Evolutionary conservation across 2,888 invertebrate species (phyloP), one percentile per base, ranked within the genome.

Genomic region (Cosmopolites sordidus): DNA sequence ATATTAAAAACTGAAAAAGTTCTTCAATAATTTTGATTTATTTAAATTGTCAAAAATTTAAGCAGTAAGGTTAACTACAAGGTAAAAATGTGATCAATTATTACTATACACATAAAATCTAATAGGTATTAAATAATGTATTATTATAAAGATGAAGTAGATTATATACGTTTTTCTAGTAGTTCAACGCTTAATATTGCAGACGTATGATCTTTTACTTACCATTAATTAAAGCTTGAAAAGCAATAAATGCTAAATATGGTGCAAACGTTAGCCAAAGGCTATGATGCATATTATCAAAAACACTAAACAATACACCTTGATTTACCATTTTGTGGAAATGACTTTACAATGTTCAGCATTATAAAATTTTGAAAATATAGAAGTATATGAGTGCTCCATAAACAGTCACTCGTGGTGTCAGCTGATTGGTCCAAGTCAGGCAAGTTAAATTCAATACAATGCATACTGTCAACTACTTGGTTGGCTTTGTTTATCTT

Each of bases 161-260:
- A n/a, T n/a, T n/a, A n/a, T n/a, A n/a, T n/a, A n/a, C n/a, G n/a
- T n/a, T n/a, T n/a, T n/a, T n/a, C n/a, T n/a, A n/a, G n/a, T n/a
- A n/a, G n/a, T n/a, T n/a, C n/a, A 22, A 22, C 8, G 8, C 8
- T 22, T 22, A 22, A 22, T 22, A 22, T 22, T 22, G 33, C n/a
- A 33, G 12, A 33, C 33, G n/a, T 33, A 33, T 33, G 33, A 33
- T 33, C 11, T 33, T 12, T 5, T 39, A 75, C 78, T 76, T 72
- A 86, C 86, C 83, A 73, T 86, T 83, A 74, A 84, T 78, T 67
- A 84, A 78, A 71, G 84, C 70, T 78, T 86, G 83, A 74, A 84
- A 73, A 57, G 83, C 73, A 75, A 86, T 76, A 65, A 86, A 75
- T 66, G 84, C 74, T 71, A 86, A 74, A 75, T 82, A 85, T 67